A percentile compares a stretch with the other conserved stretches of the same genome.
Conservation (phyloP, 2,113 vertebrate genomes). For the Cacatua alba region DNA sequence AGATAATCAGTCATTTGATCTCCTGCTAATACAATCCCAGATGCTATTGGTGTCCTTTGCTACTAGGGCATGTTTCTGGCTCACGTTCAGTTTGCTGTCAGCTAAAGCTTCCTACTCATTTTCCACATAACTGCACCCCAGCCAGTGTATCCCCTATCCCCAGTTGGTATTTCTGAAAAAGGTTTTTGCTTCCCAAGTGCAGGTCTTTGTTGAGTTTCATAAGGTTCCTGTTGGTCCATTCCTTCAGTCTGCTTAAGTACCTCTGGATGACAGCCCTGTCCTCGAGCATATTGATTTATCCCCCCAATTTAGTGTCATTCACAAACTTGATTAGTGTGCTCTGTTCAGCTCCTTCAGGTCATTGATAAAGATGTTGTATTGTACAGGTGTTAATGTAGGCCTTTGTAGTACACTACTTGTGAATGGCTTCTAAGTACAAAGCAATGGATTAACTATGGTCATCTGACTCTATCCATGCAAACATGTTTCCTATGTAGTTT, state of each 20-base stretch:
- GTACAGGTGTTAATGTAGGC: background rate
- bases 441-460: background rate
- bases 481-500: background rate
- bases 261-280: background rate
- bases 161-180: background rate
- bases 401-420: background rate
- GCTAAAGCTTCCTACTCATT: background rate
- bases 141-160: background rate
- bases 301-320: background rate
- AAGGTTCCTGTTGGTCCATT: background rate
- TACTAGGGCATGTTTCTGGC: background rate
- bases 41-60: background rate
- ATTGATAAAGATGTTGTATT: background rate
- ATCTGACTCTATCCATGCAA: background rate
- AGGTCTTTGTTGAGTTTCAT: background rate
- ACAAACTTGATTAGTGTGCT: background rate
- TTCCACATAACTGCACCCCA: background rate
- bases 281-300: accelerated
- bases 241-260: background rate
- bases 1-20: background rate
- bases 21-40: background rate
- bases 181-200: background rate
- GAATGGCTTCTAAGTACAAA: background rate
- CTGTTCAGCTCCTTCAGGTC: background rate
- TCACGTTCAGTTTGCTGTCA: background rate